These are phyloP conservation scores for Aphyosemion australe DNA, from an alignment of 2,113 vertebrate genomes.

Conservation along the genomic window DNA sequence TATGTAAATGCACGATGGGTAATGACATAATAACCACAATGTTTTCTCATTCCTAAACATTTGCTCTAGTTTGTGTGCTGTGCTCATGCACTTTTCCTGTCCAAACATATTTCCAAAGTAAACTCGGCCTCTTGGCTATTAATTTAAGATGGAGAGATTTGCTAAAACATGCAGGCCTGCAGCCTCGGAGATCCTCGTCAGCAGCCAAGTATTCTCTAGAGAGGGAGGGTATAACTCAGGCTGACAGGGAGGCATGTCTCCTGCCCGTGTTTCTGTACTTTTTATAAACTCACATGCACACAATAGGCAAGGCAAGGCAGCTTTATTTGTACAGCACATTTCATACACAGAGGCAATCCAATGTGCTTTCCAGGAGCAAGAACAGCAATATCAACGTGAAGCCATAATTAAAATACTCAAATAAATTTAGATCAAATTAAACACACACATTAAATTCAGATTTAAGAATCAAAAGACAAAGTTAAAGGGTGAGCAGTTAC, in stretches of 20 bases:
- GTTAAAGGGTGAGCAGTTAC: too few species aligned
- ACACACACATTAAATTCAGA: too few species aligned
- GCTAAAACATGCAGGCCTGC: slow-evolving; percentile 59
- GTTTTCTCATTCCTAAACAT: slow-evolving; percentile 42
- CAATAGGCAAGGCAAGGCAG: too few species aligned
- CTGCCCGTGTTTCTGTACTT: slow-evolving; percentile 33
- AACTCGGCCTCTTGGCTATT: slow-evolving; percentile 56
- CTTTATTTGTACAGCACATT: too few species aligned
- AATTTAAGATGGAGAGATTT: slow-evolving; percentile 62
- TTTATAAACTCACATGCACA: slow-evolving; percentile 39
- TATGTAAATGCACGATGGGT: slow-evolving; percentile 36
- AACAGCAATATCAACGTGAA: too few species aligned
- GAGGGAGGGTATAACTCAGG: slow-evolving; percentile 34
- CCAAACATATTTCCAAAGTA: slow-evolving; percentile 64
- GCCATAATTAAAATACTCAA: too few species aligned
- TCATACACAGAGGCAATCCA: too few species aligned
- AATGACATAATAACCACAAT: slow-evolving; percentile 22
- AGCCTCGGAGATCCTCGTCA: slow-evolving; percentile 55
- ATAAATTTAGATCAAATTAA: too few species aligned
- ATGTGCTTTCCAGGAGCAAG: too few species aligned
- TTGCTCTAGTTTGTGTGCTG: slow-evolving; percentile 23
- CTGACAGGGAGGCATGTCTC: slow-evolving; percentile 52
- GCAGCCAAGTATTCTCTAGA: slow-evolving; percentile 62
- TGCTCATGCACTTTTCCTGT: slow-evolving; percentile 49
- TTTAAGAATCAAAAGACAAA: too few species aligned